These are phyloP conservation scores for Lichenostomus cassidix DNA, from an alignment of 2,113 vertebrate genomes.

Conservation along the genomic window DNA sequence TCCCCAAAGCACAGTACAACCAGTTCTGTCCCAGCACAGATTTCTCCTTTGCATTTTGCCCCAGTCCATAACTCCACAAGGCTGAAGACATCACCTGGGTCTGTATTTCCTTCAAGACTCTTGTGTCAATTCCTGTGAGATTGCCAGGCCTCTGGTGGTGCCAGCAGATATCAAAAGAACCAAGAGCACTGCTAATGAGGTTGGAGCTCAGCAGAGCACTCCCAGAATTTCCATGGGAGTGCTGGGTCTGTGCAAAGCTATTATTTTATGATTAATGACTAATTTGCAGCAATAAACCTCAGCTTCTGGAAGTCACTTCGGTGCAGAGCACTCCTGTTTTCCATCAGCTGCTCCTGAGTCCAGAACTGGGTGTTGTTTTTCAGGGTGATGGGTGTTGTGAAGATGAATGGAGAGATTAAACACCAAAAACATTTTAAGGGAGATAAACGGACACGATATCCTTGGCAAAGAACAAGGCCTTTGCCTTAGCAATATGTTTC, in stretches of 20 bases:
- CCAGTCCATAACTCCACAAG: background rate
- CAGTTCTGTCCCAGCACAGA: background rate
- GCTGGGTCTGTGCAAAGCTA: background rate
- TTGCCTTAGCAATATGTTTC: background rate
- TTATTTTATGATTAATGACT: background rate
- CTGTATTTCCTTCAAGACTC: background rate
- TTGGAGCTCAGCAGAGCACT: background rate
- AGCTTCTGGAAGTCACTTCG: background rate
- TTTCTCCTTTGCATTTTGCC: background rate
- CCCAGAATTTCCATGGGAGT: background rate
- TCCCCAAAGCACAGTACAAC: background rate
- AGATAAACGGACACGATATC: background rate
- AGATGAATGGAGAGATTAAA: background rate
- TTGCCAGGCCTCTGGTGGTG: background rate
- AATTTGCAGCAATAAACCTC: background rate
- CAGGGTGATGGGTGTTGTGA: background rate
- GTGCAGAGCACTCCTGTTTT: background rate
- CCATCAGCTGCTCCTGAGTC: background rate
- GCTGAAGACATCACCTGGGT: background rate
- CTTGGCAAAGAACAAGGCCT: background rate
- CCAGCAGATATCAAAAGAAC: background rate
- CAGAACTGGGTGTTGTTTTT: background rate
- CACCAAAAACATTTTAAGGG: background rate
- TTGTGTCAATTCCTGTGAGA: background rate
- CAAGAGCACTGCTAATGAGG: background rate